Conservation (phyloP, 2,797 vertebrate species). For the Presbytis comata region DNA sequence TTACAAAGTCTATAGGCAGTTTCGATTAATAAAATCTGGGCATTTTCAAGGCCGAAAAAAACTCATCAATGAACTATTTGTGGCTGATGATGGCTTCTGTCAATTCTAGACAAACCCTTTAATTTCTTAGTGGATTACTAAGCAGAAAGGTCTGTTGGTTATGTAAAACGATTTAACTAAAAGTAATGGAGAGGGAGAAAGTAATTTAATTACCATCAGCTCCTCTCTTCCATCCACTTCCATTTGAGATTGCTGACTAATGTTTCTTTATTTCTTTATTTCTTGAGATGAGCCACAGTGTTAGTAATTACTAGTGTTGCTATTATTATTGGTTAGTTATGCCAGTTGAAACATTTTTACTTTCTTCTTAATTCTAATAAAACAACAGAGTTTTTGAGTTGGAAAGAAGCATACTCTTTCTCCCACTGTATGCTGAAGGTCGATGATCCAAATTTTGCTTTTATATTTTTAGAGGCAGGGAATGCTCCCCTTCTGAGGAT, state of each 20-base stretch:
- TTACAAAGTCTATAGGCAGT: neutral
- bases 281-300: neutral
- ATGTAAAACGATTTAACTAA: neutral
- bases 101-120: neutral
- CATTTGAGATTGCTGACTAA: neutral
- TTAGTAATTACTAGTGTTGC: neutral
- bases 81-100: neutral
- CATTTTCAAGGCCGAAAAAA: slow-evolving; percentile 28
- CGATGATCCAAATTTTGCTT: neutral
- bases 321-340: neutral
- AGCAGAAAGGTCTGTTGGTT: neutral
- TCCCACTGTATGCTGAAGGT: neutral
- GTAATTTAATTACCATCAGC: neutral
- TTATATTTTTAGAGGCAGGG: neutral
- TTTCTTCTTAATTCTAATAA: neutral
- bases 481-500: neutral
- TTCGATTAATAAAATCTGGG: neutral
- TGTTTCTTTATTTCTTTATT: neutral
- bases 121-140: neutral
- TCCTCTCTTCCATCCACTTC: neutral
- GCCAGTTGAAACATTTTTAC: neutral
- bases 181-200: neutral
- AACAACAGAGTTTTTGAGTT: neutral
- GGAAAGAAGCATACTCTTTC: neutral
- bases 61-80: neutral